Evolutionary conservation across 2,888 invertebrate species (phyloP).

Genomic region (Sepioteuthis lessoniana): DNA sequence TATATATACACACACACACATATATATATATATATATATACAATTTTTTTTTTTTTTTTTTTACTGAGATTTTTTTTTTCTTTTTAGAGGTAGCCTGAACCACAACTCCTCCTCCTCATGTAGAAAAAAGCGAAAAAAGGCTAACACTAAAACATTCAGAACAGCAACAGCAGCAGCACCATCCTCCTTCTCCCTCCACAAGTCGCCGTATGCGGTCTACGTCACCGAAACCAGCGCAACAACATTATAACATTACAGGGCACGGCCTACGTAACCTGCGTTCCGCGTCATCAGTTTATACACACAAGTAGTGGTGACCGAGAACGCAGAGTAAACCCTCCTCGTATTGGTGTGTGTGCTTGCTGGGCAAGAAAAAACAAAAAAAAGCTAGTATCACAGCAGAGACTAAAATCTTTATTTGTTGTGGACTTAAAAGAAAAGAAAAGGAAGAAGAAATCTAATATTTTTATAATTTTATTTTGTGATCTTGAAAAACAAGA

Average conservation of each 20-base stretch:
- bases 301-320: neutral
- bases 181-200: slow-evolving; percentile 10
- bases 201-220: neutral
- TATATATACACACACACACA: too few relatives aligned
- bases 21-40: too few relatives aligned
- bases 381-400: neutral
- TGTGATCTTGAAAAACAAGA: neutral
- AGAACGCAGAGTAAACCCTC: neutral
- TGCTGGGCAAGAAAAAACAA: neutral
- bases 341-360: neutral
- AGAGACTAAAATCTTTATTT: neutral
- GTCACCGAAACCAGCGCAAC: slow-evolving; percentile 25
- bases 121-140: neutral
- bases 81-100: neutral
- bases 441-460: neutral
- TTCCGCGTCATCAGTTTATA: neutral
- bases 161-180: slow-evolving; percentile 23
- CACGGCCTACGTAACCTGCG: neutral
- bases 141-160: neutral
- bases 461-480: neutral
- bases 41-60: neutral
- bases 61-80: neutral
- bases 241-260: neutral
- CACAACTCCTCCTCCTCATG: neutral
- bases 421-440: neutral